phyloP scores from a whole-genome alignment of 2,113 vertebrate species.

The Otolemur garnettii region DNA sequence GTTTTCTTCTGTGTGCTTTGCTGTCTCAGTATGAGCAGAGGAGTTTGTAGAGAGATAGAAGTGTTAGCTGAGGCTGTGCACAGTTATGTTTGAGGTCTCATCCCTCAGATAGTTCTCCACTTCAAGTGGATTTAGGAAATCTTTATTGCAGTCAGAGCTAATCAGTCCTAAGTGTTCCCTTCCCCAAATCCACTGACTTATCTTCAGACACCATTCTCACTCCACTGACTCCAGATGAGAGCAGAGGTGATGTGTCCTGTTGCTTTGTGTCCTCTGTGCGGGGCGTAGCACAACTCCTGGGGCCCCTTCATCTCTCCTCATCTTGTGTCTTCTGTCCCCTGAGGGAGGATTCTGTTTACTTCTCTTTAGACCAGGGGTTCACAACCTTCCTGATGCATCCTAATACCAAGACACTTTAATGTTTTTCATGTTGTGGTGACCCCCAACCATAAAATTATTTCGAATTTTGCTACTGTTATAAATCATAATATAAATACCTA shows the following conservation, averaged over 20 bases:
- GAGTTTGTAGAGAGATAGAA: not conserved
- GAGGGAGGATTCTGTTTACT: not conserved
- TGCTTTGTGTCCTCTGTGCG: not conserved
- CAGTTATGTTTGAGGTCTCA: not conserved
- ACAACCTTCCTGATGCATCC: too few relatives aligned
- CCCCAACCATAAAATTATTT: too few relatives aligned
- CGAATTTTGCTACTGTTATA: too few relatives aligned
- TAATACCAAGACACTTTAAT: too few relatives aligned
- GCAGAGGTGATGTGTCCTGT: too few relatives aligned
- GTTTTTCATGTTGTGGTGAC: too few relatives aligned
- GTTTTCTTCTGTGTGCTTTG: not conserved
- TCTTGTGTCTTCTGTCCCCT: not conserved
- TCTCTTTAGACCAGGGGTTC: not conserved
- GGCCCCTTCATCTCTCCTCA: too few relatives aligned
- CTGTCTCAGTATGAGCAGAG: not conserved
- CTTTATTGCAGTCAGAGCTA: not conserved
- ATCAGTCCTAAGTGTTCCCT: accelerated
- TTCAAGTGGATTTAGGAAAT: not conserved
- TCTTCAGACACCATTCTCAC: not conserved
- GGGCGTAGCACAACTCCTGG: too few relatives aligned
- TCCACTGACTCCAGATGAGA: not conserved
- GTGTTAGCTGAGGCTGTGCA: not conserved
- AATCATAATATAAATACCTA: too few relatives aligned
- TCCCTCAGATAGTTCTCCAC: not conserved
- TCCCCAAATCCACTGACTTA: not conserved